Conservation (phyloP, 2,113 vertebrate genomes). For the Pelobates fuscus region DNA sequence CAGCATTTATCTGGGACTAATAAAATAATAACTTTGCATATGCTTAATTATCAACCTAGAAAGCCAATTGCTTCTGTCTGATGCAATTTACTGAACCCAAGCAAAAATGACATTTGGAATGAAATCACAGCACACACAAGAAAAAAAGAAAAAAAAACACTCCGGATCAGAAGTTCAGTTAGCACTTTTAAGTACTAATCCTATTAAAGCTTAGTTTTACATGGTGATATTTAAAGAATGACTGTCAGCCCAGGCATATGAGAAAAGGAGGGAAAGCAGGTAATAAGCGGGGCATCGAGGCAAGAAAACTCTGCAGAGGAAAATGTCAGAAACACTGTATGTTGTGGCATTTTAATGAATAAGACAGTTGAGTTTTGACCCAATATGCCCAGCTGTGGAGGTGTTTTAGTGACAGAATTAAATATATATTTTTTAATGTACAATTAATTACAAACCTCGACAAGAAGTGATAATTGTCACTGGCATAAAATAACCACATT, state of each 20-base stretch:
- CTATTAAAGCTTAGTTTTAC: constrained; percentile 10
- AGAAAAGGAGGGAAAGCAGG: not conserved
- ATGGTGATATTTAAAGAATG: constrained; percentile 13
- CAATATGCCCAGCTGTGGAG: not conserved
- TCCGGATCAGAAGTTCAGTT: not conserved
- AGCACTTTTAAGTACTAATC: constrained; percentile 12
- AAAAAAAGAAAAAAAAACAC: not conserved
- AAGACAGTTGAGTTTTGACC: constrained; percentile 4
- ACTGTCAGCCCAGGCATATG: not conserved
- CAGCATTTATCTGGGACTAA: too few relatives aligned
- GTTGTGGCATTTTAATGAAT: constrained; percentile 7
- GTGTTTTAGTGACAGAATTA: not conserved
- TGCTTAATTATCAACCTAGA: not conserved
- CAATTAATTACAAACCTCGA: too few relatives aligned
- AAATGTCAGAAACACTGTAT: constrained; percentile 15
- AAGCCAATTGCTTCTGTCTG: not conserved
- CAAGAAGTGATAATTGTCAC: too few relatives aligned
- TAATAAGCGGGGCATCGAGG: constrained; percentile 6
- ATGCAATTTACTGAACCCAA: not conserved
- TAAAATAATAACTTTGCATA: not conserved
- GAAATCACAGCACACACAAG: not conserved
- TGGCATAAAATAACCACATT: too few relatives aligned
- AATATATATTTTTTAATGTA: not conserved
- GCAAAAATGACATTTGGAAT: constrained; percentile 10
- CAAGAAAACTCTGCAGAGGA: not conserved